Base-by-base conservation (phyloP, 2,797 vertebrate genomes). In the Cossypha dichroa region DNA sequence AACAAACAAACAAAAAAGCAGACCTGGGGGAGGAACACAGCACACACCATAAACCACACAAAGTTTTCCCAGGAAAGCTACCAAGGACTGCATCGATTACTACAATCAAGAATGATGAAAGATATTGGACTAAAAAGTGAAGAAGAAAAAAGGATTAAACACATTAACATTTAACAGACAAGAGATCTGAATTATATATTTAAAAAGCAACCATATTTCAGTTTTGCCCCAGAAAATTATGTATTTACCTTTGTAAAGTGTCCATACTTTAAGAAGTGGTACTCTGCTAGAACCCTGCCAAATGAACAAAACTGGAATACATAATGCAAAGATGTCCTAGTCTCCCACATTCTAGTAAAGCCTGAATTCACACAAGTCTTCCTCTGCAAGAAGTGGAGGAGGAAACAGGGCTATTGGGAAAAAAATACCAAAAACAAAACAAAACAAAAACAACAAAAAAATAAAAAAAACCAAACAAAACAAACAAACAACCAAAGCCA, bases 1-100 rank as follows among this genome's bases (percentile, higher is more conserved):
- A 64, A 59, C 7, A 34, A 34, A 34, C n/a, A 38, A 38, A 38
- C 11, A 38, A 40, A 7, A 40, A 20, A 12, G 6, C 7, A 54
- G 19, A 41, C 1, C 2, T 45, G 20, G 1, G 5, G 5, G 2
- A 77, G 10, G 17, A 89, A 33, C 9, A 9, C 18, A 41, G 2
- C 5, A 51, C 13, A 49, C 10, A 60, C 4, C 9, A 66, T 66
- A 66, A 70, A 28, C 3, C 13, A 54, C 10, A 23, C 3, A 20
- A 79, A 54, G 5, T 33, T 67, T 70, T 6, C 36, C 7, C 11
- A 55, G 18, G 9, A 29, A 91, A 75, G 1, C 5, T 41, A 59
- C 9, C 7, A 69, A 64, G 34, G 12, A 40, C 20, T 68, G 11
- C 3, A 25, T 10, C 49, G 55, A 33, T 77, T 80, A 33, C 15